phyloP scores from a whole-genome alignment of 2,797 vertebrate genomes.

The Pterois miles region DNA sequence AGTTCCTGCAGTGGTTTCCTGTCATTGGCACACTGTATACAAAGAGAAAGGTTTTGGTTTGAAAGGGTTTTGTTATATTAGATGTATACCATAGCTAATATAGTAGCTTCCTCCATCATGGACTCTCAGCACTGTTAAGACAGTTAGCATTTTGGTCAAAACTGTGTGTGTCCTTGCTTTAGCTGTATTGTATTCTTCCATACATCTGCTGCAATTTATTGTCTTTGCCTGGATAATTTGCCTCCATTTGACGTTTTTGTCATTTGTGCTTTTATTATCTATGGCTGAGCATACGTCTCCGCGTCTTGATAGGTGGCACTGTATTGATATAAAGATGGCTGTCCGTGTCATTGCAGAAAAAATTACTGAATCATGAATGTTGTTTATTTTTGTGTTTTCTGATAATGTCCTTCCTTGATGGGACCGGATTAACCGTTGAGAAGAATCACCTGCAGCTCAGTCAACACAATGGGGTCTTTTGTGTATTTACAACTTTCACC shows the following conservation, averaged over 20 bases:
- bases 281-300: background rate
- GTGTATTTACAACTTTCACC: constrained; percentile 35
- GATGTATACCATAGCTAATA: background rate
- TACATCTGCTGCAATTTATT: background rate
- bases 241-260: background rate
- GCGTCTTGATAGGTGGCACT: background rate
- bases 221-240: background rate
- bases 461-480: constrained; percentile 1
- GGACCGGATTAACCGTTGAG: background rate
- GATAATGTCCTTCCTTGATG: background rate
- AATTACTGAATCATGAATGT: background rate
- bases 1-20: background rate
- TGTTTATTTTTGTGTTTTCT: background rate
- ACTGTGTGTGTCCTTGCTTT: background rate
- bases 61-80: background rate
- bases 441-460: constrained; percentile 27
- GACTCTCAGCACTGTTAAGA: background rate
- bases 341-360: background rate
- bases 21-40: background rate
- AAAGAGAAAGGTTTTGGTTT: background rate
- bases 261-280: background rate
- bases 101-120: background rate
- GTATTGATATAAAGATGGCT: background rate
- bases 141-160: background rate
- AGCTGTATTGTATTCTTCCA: background rate